These are phyloP conservation scores for Myotis pilosus DNA, from an alignment of 2,797 vertebrate species.

Conservation along the genomic window DNA sequence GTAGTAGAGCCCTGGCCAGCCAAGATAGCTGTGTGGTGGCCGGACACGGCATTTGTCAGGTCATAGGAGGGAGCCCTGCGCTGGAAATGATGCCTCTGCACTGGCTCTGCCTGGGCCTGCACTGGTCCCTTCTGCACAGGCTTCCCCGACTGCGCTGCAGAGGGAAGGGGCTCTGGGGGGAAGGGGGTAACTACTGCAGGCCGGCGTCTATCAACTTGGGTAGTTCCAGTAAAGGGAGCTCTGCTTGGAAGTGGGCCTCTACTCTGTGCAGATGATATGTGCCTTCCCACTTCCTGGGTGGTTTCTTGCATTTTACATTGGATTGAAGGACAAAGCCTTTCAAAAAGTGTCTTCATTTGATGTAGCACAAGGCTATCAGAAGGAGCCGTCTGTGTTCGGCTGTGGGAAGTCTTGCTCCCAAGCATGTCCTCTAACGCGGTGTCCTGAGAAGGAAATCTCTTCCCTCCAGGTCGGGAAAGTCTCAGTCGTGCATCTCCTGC, in stretches of 20 bases:
- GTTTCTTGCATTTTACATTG: too few relatives aligned
- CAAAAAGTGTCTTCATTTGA: neutral
- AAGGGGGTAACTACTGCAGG: accelerated
- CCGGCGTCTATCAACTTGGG: accelerated
- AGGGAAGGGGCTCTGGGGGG: neutral
- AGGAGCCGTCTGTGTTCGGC: neutral
- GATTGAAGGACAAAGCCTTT: neutral
- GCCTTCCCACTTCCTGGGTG: too few relatives aligned
- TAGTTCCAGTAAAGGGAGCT: too few relatives aligned
- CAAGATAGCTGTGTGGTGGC: accelerated
- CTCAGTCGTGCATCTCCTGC: neutral
- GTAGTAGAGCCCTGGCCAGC: neutral
- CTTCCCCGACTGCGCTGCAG: neutral
- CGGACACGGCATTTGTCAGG: too few relatives aligned
- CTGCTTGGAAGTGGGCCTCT: neutral
- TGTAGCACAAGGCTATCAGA: neutral
- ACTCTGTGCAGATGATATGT: too few relatives aligned
- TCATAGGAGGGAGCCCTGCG: neutral
- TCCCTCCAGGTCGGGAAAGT: too few relatives aligned
- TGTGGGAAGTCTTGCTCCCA: neutral
- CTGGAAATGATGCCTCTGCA: neutral
- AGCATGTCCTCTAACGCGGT: accelerated
- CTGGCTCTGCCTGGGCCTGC: neutral
- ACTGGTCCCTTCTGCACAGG: neutral
- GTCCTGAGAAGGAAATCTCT: neutral